phyloP scores from a whole-genome alignment of 2,797 vertebrate genomes.

The Hafferia zeledoni region DNA sequence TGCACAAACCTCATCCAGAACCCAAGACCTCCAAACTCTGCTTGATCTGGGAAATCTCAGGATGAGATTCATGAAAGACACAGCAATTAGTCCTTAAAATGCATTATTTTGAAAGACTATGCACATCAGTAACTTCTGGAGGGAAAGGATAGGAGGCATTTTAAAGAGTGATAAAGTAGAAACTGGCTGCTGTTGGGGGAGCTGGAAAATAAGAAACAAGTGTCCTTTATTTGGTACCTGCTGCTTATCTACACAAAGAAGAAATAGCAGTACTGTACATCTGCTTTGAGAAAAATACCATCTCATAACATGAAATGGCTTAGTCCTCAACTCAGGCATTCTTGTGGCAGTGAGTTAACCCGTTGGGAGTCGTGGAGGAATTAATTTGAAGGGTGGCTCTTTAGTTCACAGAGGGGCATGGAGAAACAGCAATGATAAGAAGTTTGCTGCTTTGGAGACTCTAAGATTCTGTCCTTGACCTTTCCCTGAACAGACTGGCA shows the following conservation, averaged over 20 bases:
- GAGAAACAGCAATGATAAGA: background rate
- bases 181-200: background rate
- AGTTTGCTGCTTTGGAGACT: background rate
- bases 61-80: background rate
- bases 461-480: background rate
- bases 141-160: background rate
- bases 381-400: background rate
- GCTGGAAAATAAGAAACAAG: background rate
- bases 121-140: slow-evolving; percentile 1
- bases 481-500: slow-evolving; percentile 28
- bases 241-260: slow-evolving; percentile 12
- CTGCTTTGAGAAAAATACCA: slow-evolving; percentile 28
- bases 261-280: background rate
- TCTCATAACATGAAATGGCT: slow-evolving; percentile 16
- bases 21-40: background rate
- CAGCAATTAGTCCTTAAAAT: background rate
- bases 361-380: background rate
- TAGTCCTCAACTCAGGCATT: slow-evolving; percentile 23
- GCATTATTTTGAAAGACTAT: background rate
- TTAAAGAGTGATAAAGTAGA: background rate
- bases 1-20: background rate
- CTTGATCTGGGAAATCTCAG: slow-evolving; percentile 9
- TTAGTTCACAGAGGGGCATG: background rate
- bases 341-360: background rate
- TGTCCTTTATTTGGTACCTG: slow-evolving; percentile 40